Conservation (phyloP, 2,888 invertebrate species). For the Argyra leucocephala region DNA sequence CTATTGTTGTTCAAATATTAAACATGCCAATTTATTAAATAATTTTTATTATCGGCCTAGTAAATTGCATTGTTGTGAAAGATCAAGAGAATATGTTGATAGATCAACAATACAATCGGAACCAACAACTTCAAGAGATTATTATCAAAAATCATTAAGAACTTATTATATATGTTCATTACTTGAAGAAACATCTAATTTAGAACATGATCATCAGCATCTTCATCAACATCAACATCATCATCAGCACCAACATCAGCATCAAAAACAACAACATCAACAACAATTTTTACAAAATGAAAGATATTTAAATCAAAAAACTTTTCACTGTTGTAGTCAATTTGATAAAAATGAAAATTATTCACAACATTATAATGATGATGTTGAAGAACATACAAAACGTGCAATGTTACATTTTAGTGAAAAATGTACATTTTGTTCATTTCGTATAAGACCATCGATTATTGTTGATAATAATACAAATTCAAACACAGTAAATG, state of each 20-base stretch:
- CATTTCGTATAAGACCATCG: conserved; percentile 38
- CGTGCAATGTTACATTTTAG: conserved; percentile 34
- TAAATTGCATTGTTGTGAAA: conserved; percentile 44
- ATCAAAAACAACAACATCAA: conserved; percentile 29
- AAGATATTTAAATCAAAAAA: conserved; percentile 25
- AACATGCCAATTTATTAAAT: conserved; percentile 37
- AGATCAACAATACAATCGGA: conserved; percentile 26
- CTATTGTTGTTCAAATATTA: conserved; percentile 41
- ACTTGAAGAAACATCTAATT: conserved; percentile 41
- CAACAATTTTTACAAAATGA: conserved; percentile 16
- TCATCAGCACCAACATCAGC: conserved; percentile 19
- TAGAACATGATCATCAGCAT: conserved; percentile 28
- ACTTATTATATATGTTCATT: conserved; percentile 46
- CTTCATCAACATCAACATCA: conserved; percentile 14
- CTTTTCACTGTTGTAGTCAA: conserved; percentile 44
- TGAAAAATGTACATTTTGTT: conserved; percentile 43
- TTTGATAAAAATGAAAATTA: conserved; percentile 28
- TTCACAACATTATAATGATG: not conserved
- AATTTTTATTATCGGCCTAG: conserved; percentile 27
- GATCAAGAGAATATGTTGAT: conserved; percentile 36
- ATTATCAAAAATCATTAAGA: conserved; percentile 33
- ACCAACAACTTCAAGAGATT: not conserved
- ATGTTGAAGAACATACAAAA: not conserved
- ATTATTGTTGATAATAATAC: conserved; percentile 20
- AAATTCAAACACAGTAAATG: conserved; percentile 24